phyloP scores from a whole-genome alignment of 2,888 invertebrate genomes.

The Congeria kusceri region DNA sequence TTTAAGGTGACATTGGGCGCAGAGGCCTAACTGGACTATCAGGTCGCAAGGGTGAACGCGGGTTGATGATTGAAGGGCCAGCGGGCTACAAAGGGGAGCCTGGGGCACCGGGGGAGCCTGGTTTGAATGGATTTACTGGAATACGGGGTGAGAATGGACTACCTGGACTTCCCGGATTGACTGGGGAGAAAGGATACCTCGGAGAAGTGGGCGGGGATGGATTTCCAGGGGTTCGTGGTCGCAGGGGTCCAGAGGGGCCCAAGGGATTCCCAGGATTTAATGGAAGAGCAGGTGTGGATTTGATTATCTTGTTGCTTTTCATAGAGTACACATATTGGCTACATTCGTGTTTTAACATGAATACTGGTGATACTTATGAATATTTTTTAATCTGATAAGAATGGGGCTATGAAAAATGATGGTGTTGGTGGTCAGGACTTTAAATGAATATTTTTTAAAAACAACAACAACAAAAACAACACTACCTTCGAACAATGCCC shows the following conservation, averaged over 20 bases:
- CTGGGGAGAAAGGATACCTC: slow-evolving; percentile 74
- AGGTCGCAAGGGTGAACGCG: slow-evolving; percentile 59
- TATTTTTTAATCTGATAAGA: no score
- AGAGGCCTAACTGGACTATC: slow-evolving; percentile 60
- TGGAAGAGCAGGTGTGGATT: slow-evolving; percentile 28
- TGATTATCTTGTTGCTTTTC: no score
- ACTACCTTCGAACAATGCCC: no score
- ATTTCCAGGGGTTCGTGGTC: slow-evolving; percentile 56
- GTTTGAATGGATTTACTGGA: slow-evolving; percentile 64
- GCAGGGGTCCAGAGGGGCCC: slow-evolving; percentile 89
- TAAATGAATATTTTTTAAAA: no score
- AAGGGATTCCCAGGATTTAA: slow-evolving; percentile 86
- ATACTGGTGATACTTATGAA: no score
- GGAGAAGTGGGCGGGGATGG: slow-evolving; percentile 83
- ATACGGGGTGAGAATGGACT: slow-evolving; percentile 64
- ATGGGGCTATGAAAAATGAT: no score
- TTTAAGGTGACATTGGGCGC: slow-evolving; percentile 52
- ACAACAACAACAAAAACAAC: no score
- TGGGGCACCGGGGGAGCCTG: slow-evolving; percentile 45
- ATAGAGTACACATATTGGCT: no score
- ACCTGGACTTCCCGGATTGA: slow-evolving; percentile 72
- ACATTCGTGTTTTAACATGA: no score
- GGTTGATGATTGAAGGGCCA: slow-evolving; percentile 27
- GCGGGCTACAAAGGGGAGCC: slow-evolving; percentile 49
- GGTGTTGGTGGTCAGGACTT: no score